Conservation (phyloP, 2,888 invertebrate species). For the Drosophila mettleri region DNA sequence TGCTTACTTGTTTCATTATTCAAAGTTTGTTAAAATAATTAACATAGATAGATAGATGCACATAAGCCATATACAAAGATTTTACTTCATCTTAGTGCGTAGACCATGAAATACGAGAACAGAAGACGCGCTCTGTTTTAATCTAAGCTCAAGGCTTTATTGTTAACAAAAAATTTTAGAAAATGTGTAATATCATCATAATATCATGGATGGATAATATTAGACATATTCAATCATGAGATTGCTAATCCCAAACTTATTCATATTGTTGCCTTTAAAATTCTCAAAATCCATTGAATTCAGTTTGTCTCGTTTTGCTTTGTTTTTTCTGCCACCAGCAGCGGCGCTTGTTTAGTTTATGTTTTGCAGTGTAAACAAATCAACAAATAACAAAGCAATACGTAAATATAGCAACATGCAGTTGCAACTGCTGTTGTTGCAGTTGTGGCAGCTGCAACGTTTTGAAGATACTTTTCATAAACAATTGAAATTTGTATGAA, state of each 20-base stretch:
- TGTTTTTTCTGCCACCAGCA: constrained; percentile 59
- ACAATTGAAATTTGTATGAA: constrained; percentile 46
- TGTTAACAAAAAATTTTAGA: not conserved
- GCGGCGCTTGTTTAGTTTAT: constrained; percentile 70
- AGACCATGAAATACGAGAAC: not conserved
- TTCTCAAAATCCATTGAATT: constrained; percentile 2
- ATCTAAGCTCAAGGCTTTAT: not conserved
- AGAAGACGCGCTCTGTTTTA: not conserved
- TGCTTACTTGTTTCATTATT: not conserved
- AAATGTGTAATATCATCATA: no score
- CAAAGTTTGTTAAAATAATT: not conserved
- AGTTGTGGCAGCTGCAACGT: constrained; percentile 25
- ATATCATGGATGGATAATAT: no score
- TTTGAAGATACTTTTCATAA: constrained; percentile 48
- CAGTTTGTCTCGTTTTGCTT: not conserved
- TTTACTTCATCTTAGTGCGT: not conserved
- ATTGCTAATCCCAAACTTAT: not conserved
- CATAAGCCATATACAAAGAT: constrained; percentile 1
- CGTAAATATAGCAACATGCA: constrained; percentile 50
- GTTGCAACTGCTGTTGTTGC: constrained; percentile 26
- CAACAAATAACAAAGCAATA: constrained; percentile 51
- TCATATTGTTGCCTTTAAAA: constrained; percentile 5
- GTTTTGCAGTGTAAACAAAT: constrained; percentile 71
- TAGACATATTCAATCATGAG: not conserved
- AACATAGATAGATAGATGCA: not conserved